phyloP scores from a whole-genome alignment of 2,113 vertebrate species.

The Hippoglossus stenolepis region DNA sequence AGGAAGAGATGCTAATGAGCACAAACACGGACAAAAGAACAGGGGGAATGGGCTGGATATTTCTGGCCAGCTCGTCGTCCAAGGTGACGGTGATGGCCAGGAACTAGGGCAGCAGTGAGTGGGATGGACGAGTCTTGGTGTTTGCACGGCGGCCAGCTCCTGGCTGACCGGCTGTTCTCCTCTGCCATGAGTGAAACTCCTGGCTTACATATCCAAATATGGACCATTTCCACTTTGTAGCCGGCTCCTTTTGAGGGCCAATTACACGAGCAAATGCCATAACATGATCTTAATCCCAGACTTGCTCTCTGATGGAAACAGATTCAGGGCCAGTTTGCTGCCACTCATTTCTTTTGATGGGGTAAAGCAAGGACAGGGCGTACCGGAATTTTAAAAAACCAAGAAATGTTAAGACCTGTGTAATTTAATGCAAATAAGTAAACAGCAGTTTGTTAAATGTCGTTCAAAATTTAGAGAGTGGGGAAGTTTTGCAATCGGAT shows the following conservation, averaged over 20 bases:
- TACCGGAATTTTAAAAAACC: background rate
- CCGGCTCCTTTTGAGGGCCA: slow-evolving; percentile 15
- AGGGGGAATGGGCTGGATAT: slow-evolving; percentile 11
- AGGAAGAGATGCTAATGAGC: slow-evolving; percentile 46
- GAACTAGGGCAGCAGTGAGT: slow-evolving; percentile 2
- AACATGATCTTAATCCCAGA: slow-evolving; percentile 19
- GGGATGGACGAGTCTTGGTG: slow-evolving; percentile 5
- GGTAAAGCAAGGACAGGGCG: slow-evolving; percentile 11
- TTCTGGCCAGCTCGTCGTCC: slow-evolving; percentile 21
- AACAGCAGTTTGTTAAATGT: slow-evolving; percentile 29
- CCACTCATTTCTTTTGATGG: background rate
- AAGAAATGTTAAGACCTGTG: background rate
- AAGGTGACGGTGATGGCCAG: slow-evolving; percentile 39
- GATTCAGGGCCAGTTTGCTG: background rate
- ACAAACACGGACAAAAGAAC: slow-evolving; percentile 33
- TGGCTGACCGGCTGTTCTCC: background rate
- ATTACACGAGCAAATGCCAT: slow-evolving; percentile 32
- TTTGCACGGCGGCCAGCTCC: slow-evolving; percentile 36
- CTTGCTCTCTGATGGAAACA: background rate
- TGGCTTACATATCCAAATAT: slow-evolving; percentile 26
- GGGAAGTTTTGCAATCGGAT: slow-evolving; percentile 1
- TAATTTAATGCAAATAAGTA: slow-evolving; percentile 52
- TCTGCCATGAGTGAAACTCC: slow-evolving; percentile 26
- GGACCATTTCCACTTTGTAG: slow-evolving; percentile 29
- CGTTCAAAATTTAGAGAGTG: background rate